Base-by-base conservation (phyloP, 2,113 vertebrate species). In the Canis aureus region DNA sequence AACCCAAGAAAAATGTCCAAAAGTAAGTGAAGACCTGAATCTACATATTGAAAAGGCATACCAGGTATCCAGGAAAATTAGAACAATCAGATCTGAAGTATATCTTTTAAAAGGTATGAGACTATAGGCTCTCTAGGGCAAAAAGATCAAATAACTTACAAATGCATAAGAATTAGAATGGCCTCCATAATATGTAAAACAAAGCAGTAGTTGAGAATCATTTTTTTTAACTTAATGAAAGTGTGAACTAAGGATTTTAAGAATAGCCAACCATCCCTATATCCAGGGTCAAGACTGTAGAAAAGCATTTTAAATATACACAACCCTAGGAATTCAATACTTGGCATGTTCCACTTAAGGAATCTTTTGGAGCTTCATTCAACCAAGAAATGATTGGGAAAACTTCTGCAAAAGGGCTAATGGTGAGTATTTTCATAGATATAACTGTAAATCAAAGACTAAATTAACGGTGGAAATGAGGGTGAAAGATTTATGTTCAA, bases 11-110 rank as follows among this genome's bases (percentile, higher is more conserved):
- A 96, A 71, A 17, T 92, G 84, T 83, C 43, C 60, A 94, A 97
- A 91, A 91, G 32, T 95, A 86, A 93, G 76, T 83, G 51, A 96
- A 79, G 53, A 90, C n/a, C 35, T 86, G n/a, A 86, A 86, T 71
- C 67, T 67, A 76, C 49, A 60, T 66, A 73, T 1, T 86, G 51
- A 93, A 95, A 93, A 78, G 20, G 7, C 35, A 66, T 59, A 17
- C 32, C 79, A 85, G 35, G 3, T 84, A 59, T 66, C 23, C 88
- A 16, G 35, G 38, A 60, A 94, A 87, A 51, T 76, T 67, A 62
- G 11, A 66, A 82, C 13, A 91, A 78, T 53, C 7, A 88, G 25
- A 92, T 62, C 66, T 88, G 1, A n/a, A 67, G 13, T 29, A 20
- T 25, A 76, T 32, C 35, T 67, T 91, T 88, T 57, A 88, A 95